Conservation (phyloP, 37 sponge, comb jelly and placozoan species). For the Oopsacas minuta region DNA sequence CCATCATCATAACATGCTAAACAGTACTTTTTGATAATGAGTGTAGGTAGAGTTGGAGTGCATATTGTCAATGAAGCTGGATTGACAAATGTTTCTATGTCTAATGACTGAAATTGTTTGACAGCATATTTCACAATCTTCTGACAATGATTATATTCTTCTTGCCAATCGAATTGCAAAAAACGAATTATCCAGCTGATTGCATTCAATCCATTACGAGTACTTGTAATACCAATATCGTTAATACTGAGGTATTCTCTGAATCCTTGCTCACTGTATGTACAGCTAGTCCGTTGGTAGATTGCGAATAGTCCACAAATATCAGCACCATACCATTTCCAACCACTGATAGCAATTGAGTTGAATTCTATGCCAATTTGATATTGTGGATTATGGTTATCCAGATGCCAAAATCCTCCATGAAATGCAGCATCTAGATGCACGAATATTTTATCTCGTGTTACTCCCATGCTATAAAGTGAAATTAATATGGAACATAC, state of each 20-base stretch:
- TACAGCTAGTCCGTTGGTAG: background rate
- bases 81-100: background rate
- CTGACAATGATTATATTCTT: background rate
- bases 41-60: background rate
- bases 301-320: background rate
- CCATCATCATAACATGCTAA: background rate
- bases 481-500: background rate
- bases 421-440: slow-evolving; percentile 1
- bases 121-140: background rate
- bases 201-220: background rate
- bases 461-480: background rate
- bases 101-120: background rate
- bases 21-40: background rate
- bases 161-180: slow-evolving; percentile 15
- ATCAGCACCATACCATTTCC: slow-evolving; percentile 17
- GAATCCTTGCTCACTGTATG: background rate
- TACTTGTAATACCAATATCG: background rate
- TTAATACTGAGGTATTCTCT: background rate
- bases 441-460: background rate
- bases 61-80: background rate
- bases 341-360: slow-evolving; percentile 1
- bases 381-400: background rate
- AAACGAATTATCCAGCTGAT: background rate
- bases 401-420: slow-evolving; percentile 1
- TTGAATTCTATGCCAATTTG: background rate